phyloP scores from a whole-genome alignment of 1,140 invertebrate species.

The Dendrolimus punctatus region DNA sequence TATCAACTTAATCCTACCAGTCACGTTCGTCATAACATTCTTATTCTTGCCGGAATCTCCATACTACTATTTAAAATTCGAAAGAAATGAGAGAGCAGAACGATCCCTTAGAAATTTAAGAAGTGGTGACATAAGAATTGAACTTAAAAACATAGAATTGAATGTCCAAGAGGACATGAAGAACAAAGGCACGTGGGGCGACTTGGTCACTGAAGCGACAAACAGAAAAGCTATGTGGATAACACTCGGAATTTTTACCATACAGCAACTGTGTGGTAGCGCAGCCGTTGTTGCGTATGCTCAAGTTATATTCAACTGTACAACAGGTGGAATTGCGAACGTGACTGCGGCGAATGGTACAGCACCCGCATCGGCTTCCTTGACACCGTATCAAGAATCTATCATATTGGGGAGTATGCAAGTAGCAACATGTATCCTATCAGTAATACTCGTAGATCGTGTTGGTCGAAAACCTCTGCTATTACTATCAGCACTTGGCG shows the following conservation, averaged over 20 bases:
- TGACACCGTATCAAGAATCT: constrained; percentile 70
- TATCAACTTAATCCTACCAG: constrained; percentile 73
- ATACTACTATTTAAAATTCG: constrained; percentile 73
- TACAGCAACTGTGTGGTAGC: constrained; percentile 84
- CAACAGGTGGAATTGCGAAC: constrained; percentile 18
- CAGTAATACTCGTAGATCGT: constrained; percentile 79
- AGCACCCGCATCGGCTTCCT: constrained; percentile 35
- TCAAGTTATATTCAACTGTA: constrained; percentile 78
- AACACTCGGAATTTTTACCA: constrained; percentile 76
- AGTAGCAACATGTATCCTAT: constrained; percentile 75
- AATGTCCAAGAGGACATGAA: constrained; percentile 74
- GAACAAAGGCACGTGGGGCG: constrained; percentile 69
- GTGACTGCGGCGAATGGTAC: constrained; percentile 27
- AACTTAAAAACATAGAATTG: constrained; percentile 76
- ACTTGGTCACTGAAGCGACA: constrained; percentile 74
- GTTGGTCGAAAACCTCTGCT: constrained; percentile 80
- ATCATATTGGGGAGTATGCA: constrained; percentile 80
- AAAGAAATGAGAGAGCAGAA: constrained; percentile 64
- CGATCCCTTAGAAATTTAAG: constrained; percentile 69
- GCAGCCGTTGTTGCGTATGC: constrained; percentile 83
- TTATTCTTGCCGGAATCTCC: constrained; percentile 75
- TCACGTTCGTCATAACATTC: constrained; percentile 70
- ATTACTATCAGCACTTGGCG: constrained; percentile 73
- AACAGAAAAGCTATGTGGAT: constrained; percentile 78
- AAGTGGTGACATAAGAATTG: constrained; percentile 73